These are phyloP conservation scores for Gortyna flavago DNA, from an alignment of 2,888 invertebrate species.

Conservation along the genomic window DNA sequence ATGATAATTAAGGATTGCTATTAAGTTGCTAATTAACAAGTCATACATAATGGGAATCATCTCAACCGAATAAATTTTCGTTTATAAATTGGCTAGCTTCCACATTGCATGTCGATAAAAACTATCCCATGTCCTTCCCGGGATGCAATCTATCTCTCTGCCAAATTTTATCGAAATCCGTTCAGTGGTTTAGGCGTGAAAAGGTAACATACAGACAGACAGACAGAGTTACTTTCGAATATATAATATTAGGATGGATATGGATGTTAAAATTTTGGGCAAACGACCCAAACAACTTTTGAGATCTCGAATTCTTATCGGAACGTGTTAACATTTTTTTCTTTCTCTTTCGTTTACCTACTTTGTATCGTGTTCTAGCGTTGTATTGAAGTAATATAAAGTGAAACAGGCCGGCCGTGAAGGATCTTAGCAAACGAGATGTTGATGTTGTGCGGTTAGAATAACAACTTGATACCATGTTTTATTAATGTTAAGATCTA, in stretches of 20 bases:
- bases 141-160: too few relatives aligned
- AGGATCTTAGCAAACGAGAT: constrained; percentile 44
- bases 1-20: not conserved
- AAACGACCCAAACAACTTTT: constrained; percentile 20
- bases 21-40: not conserved
- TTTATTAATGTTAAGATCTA: constrained; percentile 44
- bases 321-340: not conserved
- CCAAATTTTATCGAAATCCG: too few relatives aligned
- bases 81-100: too few relatives aligned
- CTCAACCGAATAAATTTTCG: not conserved
- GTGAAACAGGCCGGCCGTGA: constrained; percentile 59
- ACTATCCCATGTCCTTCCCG: too few relatives aligned
- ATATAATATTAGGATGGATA: too few relatives aligned
- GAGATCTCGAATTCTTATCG: not conserved
- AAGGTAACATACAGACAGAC: too few relatives aligned
- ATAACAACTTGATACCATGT: constrained; percentile 36
- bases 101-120: too few relatives aligned
- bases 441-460: constrained; percentile 29
- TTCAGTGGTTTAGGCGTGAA: too few relatives aligned
- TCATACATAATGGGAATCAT: not conserved
- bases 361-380: constrained; percentile 1
- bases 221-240: too few relatives aligned
- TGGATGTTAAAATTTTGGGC: too few relatives aligned
- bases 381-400: constrained; percentile 2
- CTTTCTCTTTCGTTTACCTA: not conserved